A percentile compares a stretch with the other conserved stretches of the same genome.
phyloP scores from a whole-genome alignment of 1,140 invertebrate genomes.

The Rhizoglyphus robini region DNA sequence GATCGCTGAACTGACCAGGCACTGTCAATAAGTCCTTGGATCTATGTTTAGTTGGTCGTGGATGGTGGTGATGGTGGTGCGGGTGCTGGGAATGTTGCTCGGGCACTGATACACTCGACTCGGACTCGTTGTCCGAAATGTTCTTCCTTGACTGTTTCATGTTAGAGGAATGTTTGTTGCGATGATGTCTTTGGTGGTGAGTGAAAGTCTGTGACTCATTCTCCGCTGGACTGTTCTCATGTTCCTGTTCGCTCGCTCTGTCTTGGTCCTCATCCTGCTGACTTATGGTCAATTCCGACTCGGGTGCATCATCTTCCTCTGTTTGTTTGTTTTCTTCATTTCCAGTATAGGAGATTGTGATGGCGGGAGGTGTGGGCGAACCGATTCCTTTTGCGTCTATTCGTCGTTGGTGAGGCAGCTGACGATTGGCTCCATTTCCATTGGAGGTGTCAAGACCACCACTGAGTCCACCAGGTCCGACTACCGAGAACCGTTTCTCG shows the following conservation, averaged over 20 bases:
- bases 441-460: neutral
- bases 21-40: neutral
- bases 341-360: neutral
- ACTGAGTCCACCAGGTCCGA: neutral
- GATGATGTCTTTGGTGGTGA: neutral
- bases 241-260: neutral
- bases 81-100: neutral
- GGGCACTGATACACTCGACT: neutral
- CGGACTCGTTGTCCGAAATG: neutral
- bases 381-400: neutral
- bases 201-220: neutral
- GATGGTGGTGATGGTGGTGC: neutral
- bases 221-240: neutral
- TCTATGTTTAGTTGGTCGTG: neutral
- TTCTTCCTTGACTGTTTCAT: neutral
- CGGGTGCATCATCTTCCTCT: neutral
- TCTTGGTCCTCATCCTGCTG: neutral
- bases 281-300: neutral
- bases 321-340: neutral
- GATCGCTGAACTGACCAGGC: no score
- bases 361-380: neutral
- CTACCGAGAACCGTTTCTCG: neutral
- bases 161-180: neutral
- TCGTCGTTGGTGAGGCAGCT: neutral
- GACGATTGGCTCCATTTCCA: neutral